Percentiles rank a stretch among this genome's conserved stretches.
These are phyloP conservation scores for Prunella fulvescens DNA, from an alignment of 2,113 vertebrate species.

Conservation along the genomic window DNA sequence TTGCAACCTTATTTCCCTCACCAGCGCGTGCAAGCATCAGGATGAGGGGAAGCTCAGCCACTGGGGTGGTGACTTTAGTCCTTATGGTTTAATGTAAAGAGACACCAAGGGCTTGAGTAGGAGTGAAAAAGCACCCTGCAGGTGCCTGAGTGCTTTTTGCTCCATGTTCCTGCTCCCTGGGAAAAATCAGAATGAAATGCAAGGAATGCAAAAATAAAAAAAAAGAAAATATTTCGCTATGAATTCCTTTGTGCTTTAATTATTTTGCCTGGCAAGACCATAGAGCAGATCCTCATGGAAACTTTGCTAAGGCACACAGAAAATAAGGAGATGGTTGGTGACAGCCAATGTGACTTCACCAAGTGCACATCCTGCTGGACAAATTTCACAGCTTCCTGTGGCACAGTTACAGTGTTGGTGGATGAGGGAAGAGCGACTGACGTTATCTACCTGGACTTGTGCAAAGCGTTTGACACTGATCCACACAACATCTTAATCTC, in stretches of 20 bases:
- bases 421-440: accelerated
- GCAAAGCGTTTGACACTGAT: neutral
- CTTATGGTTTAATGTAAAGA: neutral
- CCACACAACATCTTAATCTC: neutral
- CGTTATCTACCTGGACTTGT: neutral
- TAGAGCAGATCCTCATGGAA: neutral
- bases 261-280: neutral
- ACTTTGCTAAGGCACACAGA: neutral
- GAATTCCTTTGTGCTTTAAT: neutral
- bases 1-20: neutral
- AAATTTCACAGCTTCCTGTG: neutral
- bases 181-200: neutral
- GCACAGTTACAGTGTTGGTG: neutral
- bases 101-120: neutral
- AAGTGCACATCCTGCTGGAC: neutral
- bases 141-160: neutral
- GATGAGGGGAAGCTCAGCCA: neutral
- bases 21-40: accelerated
- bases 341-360: neutral
- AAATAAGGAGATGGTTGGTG: neutral
- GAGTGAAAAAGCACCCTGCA: neutral
- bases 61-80: neutral
- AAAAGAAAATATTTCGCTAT: accelerated
- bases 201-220: neutral
- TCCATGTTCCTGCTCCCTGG: neutral